Evolutionary conservation across 2,113 vertebrate genomes (phyloP), one percentile per base, ranked within the genome.

Genomic region (Lampris incognitus): DNA sequence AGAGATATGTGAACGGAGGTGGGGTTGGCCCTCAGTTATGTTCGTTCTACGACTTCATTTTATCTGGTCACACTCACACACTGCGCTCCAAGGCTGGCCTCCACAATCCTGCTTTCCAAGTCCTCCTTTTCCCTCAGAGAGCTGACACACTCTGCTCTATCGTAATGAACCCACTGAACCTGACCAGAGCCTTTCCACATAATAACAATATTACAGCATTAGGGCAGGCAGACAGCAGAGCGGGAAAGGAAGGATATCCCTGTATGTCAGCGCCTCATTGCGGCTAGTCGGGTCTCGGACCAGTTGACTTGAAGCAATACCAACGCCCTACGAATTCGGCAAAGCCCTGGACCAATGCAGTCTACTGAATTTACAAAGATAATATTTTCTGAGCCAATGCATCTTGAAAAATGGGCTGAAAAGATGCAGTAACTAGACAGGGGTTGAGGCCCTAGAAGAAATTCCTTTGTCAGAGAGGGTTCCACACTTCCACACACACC

Each of bases 121-220:
- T 80, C 69, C 76, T 66, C 74, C 46, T 62, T 51, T 65, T 79
- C 75, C 72, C 72, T 82, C 46, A 1, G 66, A 85, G 85, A 84
- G 71, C 81, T 68, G 81, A 85, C 86, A 87, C 58, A 85, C 79
- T 89, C 78, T 60, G 79, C 75, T 86, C 66, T 65, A 70, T 60
- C 6, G 9, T 68, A 63, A 62, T 77, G 86, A 91, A 91, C 90
- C 80, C 86, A 9, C 55, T 90, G 83, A 92, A 88, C 90, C 85
- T 85, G 38, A 61, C 55, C 77, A 78, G 63, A 74, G 69, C 66
- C 37, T 68, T 68, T 70, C 39, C 64, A 13, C 11, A 2, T 63
- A 69, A 62, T 69, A 73, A 67, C 39, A 63, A 66, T 39, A 66
- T 10, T 63, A 40, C 60, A 69, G 37, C 48, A 49, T 46, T 39